Percentiles rank a stretch among this genome's conserved stretches.
Conservation (phyloP, 2,797 vertebrate genomes). For the Avahi laniger region DNA sequence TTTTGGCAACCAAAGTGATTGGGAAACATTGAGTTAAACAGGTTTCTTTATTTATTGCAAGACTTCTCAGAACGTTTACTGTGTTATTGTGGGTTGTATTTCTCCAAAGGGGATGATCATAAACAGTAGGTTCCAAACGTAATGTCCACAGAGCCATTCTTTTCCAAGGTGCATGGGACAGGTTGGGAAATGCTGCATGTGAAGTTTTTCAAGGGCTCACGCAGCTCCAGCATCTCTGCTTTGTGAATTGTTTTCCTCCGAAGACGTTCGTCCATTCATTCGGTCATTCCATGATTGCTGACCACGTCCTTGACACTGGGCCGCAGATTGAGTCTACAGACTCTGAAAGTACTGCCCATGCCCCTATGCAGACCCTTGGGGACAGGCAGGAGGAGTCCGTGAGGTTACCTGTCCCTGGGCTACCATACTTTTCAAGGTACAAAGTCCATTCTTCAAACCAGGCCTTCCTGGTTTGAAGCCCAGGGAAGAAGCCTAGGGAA, state of each 20-base stretch:
- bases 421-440: background rate
- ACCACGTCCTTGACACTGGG: fast-evolving
- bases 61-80: background rate
- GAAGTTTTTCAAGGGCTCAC: background rate
- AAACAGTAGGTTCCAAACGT: background rate
- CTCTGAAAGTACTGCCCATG: background rate
- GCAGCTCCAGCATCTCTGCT: background rate
- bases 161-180: background rate
- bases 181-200: background rate
- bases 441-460: background rate
- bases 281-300: background rate
- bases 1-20: background rate
- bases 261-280: background rate
- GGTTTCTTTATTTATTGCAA: background rate
- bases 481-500: background rate
- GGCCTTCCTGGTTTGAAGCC: background rate
- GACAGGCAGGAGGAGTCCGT: background rate
- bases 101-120: background rate
- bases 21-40: background rate
- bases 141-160: fast-evolving
- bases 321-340: background rate
- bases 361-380: background rate
- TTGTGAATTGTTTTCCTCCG: background rate
- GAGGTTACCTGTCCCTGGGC: background rate
- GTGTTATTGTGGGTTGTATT: background rate